phyloP scores from a whole-genome alignment of 2,113 vertebrate species.

The Cavia porcellus region DNA sequence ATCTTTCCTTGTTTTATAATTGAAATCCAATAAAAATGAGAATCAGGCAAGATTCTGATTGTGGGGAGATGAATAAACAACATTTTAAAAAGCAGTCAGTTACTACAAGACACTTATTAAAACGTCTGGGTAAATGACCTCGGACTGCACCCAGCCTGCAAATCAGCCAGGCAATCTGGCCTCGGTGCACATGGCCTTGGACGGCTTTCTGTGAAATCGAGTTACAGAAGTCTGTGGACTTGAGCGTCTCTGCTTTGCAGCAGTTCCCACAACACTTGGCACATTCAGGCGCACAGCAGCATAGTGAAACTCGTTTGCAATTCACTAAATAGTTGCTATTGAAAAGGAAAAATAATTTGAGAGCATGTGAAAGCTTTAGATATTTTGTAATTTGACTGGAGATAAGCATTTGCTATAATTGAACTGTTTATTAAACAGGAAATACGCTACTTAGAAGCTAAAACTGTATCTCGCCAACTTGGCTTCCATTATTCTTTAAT shows the following conservation, averaged over 20 bases:
- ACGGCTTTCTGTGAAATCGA: background rate
- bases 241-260: background rate
- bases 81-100: background rate
- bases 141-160: background rate
- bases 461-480: constrained; percentile 63
- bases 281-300: background rate
- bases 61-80: background rate
- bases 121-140: constrained; percentile 18
- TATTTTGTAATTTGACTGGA: constrained; percentile 73
- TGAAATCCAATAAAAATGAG: constrained; percentile 31
- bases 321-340: background rate
- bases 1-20: background rate
- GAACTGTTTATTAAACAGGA: constrained; percentile 76
- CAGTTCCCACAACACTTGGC: background rate
- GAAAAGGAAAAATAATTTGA: constrained; percentile 1
- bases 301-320: background rate
- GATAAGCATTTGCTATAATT: constrained; percentile 76
- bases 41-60: background rate
- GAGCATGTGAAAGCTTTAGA: background rate
- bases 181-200: background rate
- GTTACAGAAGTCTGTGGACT: background rate
- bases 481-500: constrained; percentile 60
- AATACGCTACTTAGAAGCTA: constrained; percentile 72
- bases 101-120: constrained; percentile 40
- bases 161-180: background rate